These are phyloP conservation scores for Drosophila navojoa DNA, from an alignment of 1,140 invertebrate genomes.

Conservation along the genomic window DNA sequence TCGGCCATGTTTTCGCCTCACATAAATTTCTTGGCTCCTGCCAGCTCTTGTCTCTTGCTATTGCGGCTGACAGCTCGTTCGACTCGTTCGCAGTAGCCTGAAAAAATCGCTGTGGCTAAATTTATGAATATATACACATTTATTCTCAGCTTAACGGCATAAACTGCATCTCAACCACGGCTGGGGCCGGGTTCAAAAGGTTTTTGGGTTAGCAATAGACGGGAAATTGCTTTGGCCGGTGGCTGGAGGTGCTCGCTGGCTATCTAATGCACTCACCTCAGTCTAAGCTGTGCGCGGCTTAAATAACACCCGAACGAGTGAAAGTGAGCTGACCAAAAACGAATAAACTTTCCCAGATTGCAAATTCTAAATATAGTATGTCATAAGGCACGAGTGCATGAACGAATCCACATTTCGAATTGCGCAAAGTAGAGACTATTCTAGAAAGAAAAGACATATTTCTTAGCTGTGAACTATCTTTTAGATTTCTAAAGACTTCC, in stretches of 20 bases:
- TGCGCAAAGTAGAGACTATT: background rate
- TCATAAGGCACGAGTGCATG: background rate
- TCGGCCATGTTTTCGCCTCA: slow-evolving; percentile 14
- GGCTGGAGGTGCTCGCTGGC: slow-evolving; percentile 28
- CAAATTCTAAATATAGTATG: background rate
- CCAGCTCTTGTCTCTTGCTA: slow-evolving; percentile 19
- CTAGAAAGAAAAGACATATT: too few relatives aligned
- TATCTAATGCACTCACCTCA: slow-evolving; percentile 27
- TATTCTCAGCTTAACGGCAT: slow-evolving; percentile 45
- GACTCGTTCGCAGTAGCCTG: slow-evolving; percentile 43
- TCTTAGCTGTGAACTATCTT: too few relatives aligned
- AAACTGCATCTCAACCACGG: slow-evolving; percentile 29
- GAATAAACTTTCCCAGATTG: slow-evolving; percentile 18
- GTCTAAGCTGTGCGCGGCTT: slow-evolving; percentile 6
- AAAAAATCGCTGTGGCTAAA: slow-evolving; percentile 57
- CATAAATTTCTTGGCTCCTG: slow-evolving; percentile 54
- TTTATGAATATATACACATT: slow-evolving; percentile 59
- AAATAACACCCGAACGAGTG: slow-evolving; percentile 20
- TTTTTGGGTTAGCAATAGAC: slow-evolving; percentile 62
- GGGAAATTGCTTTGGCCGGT: slow-evolving; percentile 53
- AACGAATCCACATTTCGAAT: background rate
- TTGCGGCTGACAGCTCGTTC: slow-evolving; percentile 44
- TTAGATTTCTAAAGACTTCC: too few relatives aligned
- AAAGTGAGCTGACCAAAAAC: slow-evolving; percentile 23
- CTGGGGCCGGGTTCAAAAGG: slow-evolving; percentile 47